These are phyloP conservation scores for Archips crataeganus DNA, from an alignment of 2,888 invertebrate genomes.

Conservation along the genomic window DNA sequence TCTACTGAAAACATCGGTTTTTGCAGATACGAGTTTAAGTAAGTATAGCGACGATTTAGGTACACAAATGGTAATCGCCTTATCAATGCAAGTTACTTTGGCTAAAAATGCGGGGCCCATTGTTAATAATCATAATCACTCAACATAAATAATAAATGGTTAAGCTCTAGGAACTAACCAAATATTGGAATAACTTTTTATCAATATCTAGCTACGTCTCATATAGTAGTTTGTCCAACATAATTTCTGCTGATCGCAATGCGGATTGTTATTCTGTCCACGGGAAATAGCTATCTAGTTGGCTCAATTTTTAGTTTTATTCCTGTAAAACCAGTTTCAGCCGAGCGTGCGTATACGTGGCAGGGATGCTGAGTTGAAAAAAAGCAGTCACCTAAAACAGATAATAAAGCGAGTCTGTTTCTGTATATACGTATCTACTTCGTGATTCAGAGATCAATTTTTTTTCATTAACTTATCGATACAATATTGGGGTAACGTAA, in stretches of 20 bases:
- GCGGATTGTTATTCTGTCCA: constrained; percentile 26
- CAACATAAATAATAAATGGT: not conserved
- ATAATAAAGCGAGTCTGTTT: not conserved
- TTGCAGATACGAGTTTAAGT: too few species aligned
- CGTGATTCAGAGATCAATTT: too few species aligned
- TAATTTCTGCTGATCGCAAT: constrained; percentile 12
- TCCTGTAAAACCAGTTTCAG: constrained; percentile 24
- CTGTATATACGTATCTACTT: too few species aligned
- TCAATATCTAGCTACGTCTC: not conserved
- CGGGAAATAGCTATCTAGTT: constrained; percentile 27
- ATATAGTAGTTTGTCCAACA: not conserved
- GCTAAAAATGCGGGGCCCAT: not conserved
- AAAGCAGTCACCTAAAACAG: not conserved
- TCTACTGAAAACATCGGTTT: too few species aligned
- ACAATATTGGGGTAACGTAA: too few species aligned
- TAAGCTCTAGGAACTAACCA: not conserved
- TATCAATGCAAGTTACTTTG: not conserved
- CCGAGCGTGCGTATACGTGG: constrained; percentile 26
- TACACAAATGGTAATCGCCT: too few species aligned
- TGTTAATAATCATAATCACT: not conserved
- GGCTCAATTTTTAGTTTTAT: constrained; percentile 31
- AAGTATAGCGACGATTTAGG: too few species aligned
- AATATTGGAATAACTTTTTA: not conserved
- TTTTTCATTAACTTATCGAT: too few species aligned
- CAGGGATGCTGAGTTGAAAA: constrained; percentile 21